A percentile compares a stretch with the other conserved stretches of the same genome.
Evolutionary conservation across 2,797 vertebrate species (phyloP).

Genomic region (Lacerta bilineata): DNA sequence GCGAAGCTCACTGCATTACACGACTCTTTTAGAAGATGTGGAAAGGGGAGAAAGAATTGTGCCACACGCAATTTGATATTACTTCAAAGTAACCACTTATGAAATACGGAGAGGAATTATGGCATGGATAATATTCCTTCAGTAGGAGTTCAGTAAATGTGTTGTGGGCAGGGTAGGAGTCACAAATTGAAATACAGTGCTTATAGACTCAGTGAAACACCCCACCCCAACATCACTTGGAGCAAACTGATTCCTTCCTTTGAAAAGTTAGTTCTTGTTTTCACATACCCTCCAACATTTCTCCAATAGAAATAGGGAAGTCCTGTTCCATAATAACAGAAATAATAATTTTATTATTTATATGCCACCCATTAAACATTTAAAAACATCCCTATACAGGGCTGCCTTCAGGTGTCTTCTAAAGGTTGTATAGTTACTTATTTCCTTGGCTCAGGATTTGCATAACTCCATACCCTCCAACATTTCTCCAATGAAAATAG

Average conservation of each 20-base stretch:
- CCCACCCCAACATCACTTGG: neutral
- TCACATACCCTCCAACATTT: no score
- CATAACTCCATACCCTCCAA: no score
- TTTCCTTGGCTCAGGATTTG: no score
- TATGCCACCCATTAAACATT: no score
- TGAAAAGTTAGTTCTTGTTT: neutral
- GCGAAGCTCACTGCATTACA: neutral
- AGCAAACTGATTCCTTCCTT: neutral
- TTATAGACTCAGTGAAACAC: neutral
- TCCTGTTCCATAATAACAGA: no score
- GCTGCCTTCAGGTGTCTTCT: no score
- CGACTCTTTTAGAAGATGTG: accelerated
- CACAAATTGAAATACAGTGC: neutral
- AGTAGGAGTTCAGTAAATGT: neutral
- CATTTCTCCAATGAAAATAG: no score
- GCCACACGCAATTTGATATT: neutral
- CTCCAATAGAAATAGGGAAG: no score
- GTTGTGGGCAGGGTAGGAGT: neutral
- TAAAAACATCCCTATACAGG: no score
- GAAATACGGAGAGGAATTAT: slow-evolving; percentile 6
- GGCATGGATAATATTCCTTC: neutral
- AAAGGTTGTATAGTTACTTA: no score
- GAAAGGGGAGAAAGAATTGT: neutral
- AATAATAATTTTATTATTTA: no score
- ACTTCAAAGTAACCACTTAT: slow-evolving; percentile 8